These are phyloP conservation scores for Drosophila paucipuncta DNA, from an alignment of 2,888 invertebrate species.

Conservation along the genomic window DNA sequence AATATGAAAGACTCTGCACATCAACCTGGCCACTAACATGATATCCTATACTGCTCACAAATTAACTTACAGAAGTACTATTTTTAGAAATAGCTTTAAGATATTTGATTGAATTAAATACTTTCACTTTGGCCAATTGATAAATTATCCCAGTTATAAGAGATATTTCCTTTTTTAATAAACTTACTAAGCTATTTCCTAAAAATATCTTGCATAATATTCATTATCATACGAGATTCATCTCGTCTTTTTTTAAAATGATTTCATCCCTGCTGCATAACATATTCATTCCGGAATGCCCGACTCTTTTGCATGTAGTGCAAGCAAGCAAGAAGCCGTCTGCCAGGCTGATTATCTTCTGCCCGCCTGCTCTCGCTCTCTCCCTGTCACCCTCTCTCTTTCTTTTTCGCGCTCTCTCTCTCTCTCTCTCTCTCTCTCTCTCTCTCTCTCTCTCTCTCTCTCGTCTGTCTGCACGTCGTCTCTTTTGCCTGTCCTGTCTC, in stretches of 20 bases:
- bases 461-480: slow-evolving; percentile 6
- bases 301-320: slow-evolving; percentile 45
- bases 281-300: slow-evolving; percentile 14
- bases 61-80: background rate
- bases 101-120: background rate
- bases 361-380: slow-evolving; percentile 18
- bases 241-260: background rate
- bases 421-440: slow-evolving; percentile 3
- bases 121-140: background rate
- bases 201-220: background rate
- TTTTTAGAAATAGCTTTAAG: background rate
- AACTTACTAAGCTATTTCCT: background rate
- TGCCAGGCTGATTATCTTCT: slow-evolving; percentile 61
- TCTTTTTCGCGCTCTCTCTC: slow-evolving; percentile 6
- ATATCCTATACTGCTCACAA: background rate
- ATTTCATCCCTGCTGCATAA: background rate
- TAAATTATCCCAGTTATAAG: background rate
- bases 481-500: slow-evolving; percentile 8
- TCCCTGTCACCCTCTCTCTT: slow-evolving; percentile 15
- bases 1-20: slow-evolving; percentile 4
- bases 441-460: slow-evolving; percentile 5
- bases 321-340: slow-evolving; percentile 48
- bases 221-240: background rate
- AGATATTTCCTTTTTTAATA: background rate
- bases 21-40: background rate